phyloP scores from a whole-genome alignment of 2,797 vertebrate genomes.

The Rhinatrema bivittatum region DNA sequence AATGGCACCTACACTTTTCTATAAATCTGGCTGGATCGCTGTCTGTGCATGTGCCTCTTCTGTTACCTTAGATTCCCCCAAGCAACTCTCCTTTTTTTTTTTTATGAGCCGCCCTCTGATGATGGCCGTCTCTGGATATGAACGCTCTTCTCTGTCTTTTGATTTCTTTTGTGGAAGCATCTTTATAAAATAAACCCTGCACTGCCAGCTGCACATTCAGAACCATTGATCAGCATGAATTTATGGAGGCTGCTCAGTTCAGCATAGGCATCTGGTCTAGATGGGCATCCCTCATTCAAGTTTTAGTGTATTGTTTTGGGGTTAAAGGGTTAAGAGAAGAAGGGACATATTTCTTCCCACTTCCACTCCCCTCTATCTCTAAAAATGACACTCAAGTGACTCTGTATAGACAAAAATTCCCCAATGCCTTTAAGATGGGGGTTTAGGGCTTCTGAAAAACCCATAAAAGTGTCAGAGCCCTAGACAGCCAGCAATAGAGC shows the following conservation, averaged over 20 bases:
- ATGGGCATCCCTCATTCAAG: background rate
- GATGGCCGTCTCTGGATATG: too few species aligned
- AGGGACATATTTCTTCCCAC: too few species aligned
- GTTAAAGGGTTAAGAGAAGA: background rate
- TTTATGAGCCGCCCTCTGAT: too few species aligned
- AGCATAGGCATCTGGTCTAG: background rate
- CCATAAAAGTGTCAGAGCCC: too few species aligned
- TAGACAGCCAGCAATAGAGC: too few species aligned
- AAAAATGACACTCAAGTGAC: too few species aligned
- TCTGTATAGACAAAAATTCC: too few species aligned
- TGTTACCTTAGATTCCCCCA: background rate
- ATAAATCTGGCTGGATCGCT: background rate
- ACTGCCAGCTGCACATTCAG: background rate
- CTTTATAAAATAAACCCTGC: background rate
- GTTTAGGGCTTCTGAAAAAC: too few species aligned
- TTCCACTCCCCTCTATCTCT: too few species aligned
- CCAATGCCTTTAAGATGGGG: too few species aligned
- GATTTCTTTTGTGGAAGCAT: background rate
- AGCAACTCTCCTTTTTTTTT: too few species aligned
- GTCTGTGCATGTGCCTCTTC: background rate
- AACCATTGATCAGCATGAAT: background rate
- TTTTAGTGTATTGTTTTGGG: too few species aligned
- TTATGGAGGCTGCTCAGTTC: background rate
- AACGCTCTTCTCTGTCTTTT: background rate
- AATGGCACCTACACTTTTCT: background rate